Evolutionary conservation across 2,888 invertebrate genomes (phyloP).

Genomic region (Idaea biselata): DNA sequence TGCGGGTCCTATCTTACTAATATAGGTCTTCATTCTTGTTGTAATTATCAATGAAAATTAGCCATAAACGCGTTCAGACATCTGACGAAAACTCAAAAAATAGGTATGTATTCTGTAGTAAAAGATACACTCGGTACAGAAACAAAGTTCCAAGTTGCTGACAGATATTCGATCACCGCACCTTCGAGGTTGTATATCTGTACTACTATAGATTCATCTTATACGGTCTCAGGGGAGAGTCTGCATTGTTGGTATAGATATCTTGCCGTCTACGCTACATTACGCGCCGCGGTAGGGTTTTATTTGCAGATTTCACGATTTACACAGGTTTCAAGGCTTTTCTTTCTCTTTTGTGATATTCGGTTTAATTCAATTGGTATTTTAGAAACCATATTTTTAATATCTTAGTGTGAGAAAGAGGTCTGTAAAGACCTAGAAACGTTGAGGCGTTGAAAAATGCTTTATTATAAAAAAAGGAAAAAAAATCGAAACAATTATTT

Average conservation of each 20-base stretch:
- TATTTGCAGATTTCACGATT: conserved; percentile 56
- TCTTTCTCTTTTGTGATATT: conserved; percentile 45
- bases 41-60: too few species aligned
- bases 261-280: background rate
- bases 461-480: too few species aligned
- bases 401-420: too few species aligned
- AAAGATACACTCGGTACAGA: too few species aligned
- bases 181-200: background rate
- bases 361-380: conserved; percentile 36
- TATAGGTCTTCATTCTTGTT: too few species aligned
- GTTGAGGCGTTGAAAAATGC: too few species aligned
- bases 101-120: too few species aligned
- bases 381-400: background rate
- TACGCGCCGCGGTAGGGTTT: conserved; percentile 38
- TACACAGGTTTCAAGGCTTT: conserved; percentile 49
- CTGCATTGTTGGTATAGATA: conserved; percentile 22
- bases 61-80: too few species aligned
- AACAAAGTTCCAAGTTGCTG: background rate
- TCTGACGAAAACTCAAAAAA: too few species aligned
- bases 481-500: too few species aligned
- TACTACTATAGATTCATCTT: background rate
- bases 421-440: too few species aligned
- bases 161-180: background rate
- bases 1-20: too few species aligned
- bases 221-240: conserved; percentile 43